Evolutionary conservation across 2,113 vertebrate genomes (phyloP).

Genomic region (Pangasianodon hypophthalmus): DNA sequence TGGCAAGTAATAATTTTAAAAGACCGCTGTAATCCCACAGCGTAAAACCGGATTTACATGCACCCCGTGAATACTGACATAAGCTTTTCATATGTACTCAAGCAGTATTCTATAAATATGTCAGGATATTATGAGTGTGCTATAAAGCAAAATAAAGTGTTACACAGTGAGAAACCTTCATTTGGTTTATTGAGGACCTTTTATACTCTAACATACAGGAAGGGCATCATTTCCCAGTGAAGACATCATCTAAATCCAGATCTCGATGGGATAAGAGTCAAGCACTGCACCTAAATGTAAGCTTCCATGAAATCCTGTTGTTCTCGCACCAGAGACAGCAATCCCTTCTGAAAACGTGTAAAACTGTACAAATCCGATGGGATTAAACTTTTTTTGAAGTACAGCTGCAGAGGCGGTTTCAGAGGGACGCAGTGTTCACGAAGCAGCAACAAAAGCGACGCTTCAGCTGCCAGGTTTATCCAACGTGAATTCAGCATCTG

Average conservation of each 20-base stretch:
- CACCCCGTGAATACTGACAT: neutral
- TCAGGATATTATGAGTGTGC: neutral
- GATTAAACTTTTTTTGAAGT: slow-evolving; percentile 54
- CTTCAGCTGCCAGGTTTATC: slow-evolving; percentile 60
- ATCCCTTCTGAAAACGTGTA: slow-evolving; percentile 49
- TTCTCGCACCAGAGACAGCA: slow-evolving; percentile 61
- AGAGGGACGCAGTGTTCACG: slow-evolving; percentile 39
- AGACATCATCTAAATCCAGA: slow-evolving; percentile 67
- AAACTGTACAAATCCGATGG: slow-evolving; percentile 40
- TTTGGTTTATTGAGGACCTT: slow-evolving; percentile 25
- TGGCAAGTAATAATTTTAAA: neutral
- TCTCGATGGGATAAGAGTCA: slow-evolving; percentile 70
- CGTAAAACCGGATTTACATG: neutral
- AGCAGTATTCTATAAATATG: neutral
- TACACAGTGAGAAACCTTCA: neutral
- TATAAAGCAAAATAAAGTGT: neutral
- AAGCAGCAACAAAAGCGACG: slow-evolving; percentile 54
- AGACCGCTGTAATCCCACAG: neutral
- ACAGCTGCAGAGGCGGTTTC: slow-evolving; percentile 48
- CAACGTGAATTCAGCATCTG: slow-evolving; percentile 68
- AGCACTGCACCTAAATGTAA: slow-evolving; percentile 68
- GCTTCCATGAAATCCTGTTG: slow-evolving; percentile 68
- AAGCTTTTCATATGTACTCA: slow-evolving; percentile 3
- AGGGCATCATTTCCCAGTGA: slow-evolving; percentile 54
- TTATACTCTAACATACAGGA: neutral